These are phyloP conservation scores for Agapetus fuscipes DNA, from an alignment of 2,888 invertebrate genomes.

Conservation along the genomic window DNA sequence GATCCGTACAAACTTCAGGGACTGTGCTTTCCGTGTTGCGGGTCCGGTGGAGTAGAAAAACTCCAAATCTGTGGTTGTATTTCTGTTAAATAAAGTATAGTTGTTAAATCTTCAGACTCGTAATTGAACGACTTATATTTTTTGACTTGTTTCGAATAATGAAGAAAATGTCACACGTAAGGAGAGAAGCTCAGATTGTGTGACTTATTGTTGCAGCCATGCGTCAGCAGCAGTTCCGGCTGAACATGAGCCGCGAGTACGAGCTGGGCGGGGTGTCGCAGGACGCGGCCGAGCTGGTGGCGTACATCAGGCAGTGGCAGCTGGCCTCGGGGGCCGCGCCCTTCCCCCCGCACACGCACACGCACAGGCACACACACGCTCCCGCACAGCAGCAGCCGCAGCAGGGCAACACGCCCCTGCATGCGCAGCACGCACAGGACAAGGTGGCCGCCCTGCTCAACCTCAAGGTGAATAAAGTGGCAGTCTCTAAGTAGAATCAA, in stretches of 20 bases:
- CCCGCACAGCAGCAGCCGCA: slow-evolving; percentile 25
- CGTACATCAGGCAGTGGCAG: slow-evolving; percentile 65
- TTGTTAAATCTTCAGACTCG: no score
- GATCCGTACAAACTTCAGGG: no score
- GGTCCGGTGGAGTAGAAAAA: no score
- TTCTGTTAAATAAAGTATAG: no score
- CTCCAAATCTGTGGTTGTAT: no score
- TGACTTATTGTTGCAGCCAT: slow-evolving; percentile 44
- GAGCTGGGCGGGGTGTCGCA: slow-evolving; percentile 64
- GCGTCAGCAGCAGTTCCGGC: slow-evolving; percentile 66
- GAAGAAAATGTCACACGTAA: no score
- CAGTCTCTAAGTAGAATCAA: no score
- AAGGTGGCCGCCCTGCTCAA: slow-evolving; percentile 37
- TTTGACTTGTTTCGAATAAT: no score
- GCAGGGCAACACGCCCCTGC: slow-evolving; percentile 20
- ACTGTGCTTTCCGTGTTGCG: no score
- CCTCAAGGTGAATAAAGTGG: slow-evolving; percentile 38
- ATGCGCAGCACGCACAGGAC: slow-evolving; percentile 35
- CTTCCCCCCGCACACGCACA: slow-evolving; percentile 19
- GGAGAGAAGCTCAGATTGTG: no score
- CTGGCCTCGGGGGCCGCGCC: slow-evolving; percentile 29
- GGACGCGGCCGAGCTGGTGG: slow-evolving; percentile 64
- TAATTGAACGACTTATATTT: no score
- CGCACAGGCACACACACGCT: slow-evolving; percentile 30
- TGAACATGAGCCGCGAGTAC: slow-evolving; percentile 71